Base-by-base conservation (phyloP, 2,113 vertebrate genomes). In the Scopus umbretta region DNA sequence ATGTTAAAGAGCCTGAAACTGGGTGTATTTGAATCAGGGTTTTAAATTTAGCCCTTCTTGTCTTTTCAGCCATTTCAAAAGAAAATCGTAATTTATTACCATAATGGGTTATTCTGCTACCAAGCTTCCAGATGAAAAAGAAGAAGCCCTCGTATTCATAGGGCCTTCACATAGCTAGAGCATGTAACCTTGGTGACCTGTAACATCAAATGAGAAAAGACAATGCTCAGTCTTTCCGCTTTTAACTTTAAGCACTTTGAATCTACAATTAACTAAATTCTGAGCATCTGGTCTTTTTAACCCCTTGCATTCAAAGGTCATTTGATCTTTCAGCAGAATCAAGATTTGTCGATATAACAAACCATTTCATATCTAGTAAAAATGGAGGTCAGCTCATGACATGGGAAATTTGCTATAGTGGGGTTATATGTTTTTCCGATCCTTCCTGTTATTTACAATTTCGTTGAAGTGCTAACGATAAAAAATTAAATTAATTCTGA, bases 201-300 rank as follows among this genome's bases (percentile, higher is more conserved):
- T 23, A 70, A 65, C 91, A 74, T 65, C 59, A 96, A 91, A 92
- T 79, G 40, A 83, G 65, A 92, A 94, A 97, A 92, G 55, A 62
- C 52, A 97, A 81, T 9, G 10, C 36, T 83, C 52, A 52, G 61
- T 40, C 74, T 92, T 93, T 90, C 62, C 85, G 32, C 8, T 40
- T 94, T 78, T 87, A 63, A 34, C 30, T 91, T 78, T 52, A 70
- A 70, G 82, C 36, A 70, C 63, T 97, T 76, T 82, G 56, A 95
- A 96, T 95, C 58, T 36, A 92, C 73, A 92, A 94, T 88, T 76
- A 96, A 91, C 80, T 96, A 83, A 83, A 3, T 95, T 81, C 92
- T 83, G 40, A 87, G 53, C 94, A 96, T 92, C 91, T 97, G 91
- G 42, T 97, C 91, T 91, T 92, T 94, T 96, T 93, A 97, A 97